Evolutionary conservation across 2,888 invertebrate species (phyloP).

Genomic region (Drosophila pseudotakahashii): DNA sequence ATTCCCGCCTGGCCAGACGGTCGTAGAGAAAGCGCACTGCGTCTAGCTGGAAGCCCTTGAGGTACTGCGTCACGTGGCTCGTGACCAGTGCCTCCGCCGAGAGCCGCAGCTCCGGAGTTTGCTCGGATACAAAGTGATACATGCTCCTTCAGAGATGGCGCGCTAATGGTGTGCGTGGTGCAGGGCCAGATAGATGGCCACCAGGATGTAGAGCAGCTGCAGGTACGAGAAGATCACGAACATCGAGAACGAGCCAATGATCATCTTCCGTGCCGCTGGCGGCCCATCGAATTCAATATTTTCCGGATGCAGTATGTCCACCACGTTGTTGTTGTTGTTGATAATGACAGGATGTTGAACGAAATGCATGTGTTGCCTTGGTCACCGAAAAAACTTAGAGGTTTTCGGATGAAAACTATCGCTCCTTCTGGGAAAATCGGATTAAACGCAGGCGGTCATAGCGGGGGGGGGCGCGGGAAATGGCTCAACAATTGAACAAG

Average conservation of each 20-base stretch:
- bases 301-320: constrained; percentile 48
- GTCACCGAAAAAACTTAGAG: neutral
- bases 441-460: neutral
- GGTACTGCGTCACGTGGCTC: constrained; percentile 78
- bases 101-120: constrained; percentile 75
- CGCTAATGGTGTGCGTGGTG: constrained; percentile 55
- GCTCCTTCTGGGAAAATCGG: neutral
- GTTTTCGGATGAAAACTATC: neutral
- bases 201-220: constrained; percentile 82
- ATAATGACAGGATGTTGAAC: constrained; percentile 38
- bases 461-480: constrained; percentile 1
- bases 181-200: constrained; percentile 82
- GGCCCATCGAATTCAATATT: constrained; percentile 79
- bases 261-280: constrained; percentile 71
- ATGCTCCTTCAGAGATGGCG: constrained; percentile 55
- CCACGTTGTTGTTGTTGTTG: constrained; percentile 53
- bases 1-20: constrained; percentile 76
- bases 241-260: constrained; percentile 82
- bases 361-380: constrained; percentile 63
- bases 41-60: constrained; percentile 81
- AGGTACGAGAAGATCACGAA: constrained; percentile 83
- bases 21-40: constrained; percentile 80
- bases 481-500: neutral
- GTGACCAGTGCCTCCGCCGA: constrained; percentile 68
- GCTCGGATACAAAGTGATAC: constrained; percentile 82